These are phyloP conservation scores for Andricus curvator DNA, from an alignment of 2,888 invertebrate genomes.

Conservation along the genomic window DNA sequence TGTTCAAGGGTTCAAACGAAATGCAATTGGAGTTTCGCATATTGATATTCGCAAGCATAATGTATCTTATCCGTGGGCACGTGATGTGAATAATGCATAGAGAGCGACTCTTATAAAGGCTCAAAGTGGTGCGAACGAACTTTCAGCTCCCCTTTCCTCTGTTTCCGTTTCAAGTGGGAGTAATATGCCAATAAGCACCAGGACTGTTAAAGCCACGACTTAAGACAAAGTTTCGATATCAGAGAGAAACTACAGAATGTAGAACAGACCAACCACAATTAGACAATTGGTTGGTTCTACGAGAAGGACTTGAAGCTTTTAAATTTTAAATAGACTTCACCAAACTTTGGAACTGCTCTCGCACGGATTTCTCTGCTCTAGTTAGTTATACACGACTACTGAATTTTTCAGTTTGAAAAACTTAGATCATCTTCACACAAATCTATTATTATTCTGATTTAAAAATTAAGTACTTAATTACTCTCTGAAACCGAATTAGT, in stretches of 20 bases:
- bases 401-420: not conserved
- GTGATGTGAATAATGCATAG: conserved; percentile 66
- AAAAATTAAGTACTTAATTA: no score
- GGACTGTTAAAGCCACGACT: conserved; percentile 31
- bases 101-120: conserved; percentile 50
- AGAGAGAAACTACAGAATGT: conserved; percentile 2
- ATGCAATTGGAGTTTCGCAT: conserved; percentile 51
- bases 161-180: conserved; percentile 53
- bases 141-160: conserved; percentile 51
- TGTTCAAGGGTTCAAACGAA: not conserved
- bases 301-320: not conserved
- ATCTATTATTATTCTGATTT: no score
- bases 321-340: not conserved
- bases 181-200: conserved; percentile 49
- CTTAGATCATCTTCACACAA: not conserved
- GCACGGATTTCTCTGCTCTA: not conserved
- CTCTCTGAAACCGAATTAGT: no score
- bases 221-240: not conserved
- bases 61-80: conserved; percentile 55
- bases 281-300: not conserved
- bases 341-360: not conserved
- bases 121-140: conserved; percentile 61
- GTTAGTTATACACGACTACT: not conserved
- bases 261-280: not conserved
- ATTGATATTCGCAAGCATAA: conserved; percentile 65